Evolutionary conservation across 2,797 vertebrate species (phyloP), one percentile per base, ranked within the genome.

Genomic region (Paratrypauchen microcephalus): DNA sequence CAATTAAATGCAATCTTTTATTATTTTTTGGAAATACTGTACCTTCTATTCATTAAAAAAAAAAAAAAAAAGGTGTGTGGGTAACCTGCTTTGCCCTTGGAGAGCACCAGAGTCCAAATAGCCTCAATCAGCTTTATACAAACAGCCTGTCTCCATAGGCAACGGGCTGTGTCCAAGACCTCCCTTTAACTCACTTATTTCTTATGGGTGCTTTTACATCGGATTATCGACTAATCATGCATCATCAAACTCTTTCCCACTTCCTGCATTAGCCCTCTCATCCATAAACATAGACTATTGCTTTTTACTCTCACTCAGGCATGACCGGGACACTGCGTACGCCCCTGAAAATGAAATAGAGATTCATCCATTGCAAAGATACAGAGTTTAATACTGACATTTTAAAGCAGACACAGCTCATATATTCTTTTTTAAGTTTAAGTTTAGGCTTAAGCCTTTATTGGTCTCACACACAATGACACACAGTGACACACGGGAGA

Each of bases 341-440:
- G 66, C 48, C 74, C 71, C 24, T 58, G 55, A 45, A 57, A 11
- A 76, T 36, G 56, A 55, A 59, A 69, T 64, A 52, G 71, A 77
- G 72, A 72, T 30, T 47, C 15, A 15, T 76, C 75, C 80, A 68
- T 75, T 76, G 67, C 73, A 73, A 75, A 48, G 70, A 88, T 75
- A 73, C 64, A 39, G 30, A 57, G 73, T 83, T 86, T 84, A 88
- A 88, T 73, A 69, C 75, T 85, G 83, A 87, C 81, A 86, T 90
- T 91, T 90, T 83, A 83, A 74, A 80, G 66, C 4, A 58, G 80
- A 81, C 54, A 66, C 83, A 77, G 72, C 75, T 82, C 78, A 83
- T 87, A 81, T 73, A 80, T 57, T 86, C 78, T n/a, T n/a, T n/a
- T n/a, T n/a, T n/a, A n/a, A n/a, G n/a, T n/a, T n/a, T n/a, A n/a